These are phyloP conservation scores for Penaeus japonicus DNA, from an alignment of 1,140 invertebrate species.

Conservation along the genomic window DNA sequence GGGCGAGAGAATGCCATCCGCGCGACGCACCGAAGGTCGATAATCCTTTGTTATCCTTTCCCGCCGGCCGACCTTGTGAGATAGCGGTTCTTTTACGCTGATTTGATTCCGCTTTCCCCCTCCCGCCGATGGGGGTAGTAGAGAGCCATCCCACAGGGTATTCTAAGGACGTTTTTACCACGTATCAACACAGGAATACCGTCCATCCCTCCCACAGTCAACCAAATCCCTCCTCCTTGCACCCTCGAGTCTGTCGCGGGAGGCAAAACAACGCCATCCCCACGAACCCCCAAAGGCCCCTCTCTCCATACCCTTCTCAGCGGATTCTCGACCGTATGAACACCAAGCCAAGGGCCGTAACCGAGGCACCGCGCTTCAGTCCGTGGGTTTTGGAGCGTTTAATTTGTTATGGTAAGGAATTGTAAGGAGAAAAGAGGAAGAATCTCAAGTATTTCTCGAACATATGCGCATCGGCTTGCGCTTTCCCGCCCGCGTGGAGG, in stretches of 20 bases:
- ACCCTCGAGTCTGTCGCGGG: too few species aligned
- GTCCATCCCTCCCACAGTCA: too few species aligned
- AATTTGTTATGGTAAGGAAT: conserved; percentile 54
- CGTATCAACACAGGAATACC: too few species aligned
- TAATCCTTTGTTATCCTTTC: neutral
- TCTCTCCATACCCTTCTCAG: neutral
- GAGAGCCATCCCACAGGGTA: too few species aligned
- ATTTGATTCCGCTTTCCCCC: neutral
- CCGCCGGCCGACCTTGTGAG: too few species aligned
- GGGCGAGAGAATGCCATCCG: neutral
- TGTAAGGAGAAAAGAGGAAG: neutral
- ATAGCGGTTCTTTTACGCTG: neutral
- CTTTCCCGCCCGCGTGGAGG: too few species aligned
- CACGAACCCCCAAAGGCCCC: too few species aligned
- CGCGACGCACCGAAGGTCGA: neutral
- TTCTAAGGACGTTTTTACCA: too few species aligned
- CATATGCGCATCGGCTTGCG: neutral
- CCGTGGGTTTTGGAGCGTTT: conserved; percentile 47
- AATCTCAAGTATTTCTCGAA: conserved; percentile 15
- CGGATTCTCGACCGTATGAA: neutral
- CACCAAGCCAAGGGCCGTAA: neutral
- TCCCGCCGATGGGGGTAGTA: neutral
- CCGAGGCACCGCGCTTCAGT: neutral
- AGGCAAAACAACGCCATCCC: too few species aligned
- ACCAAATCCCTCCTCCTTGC: too few species aligned